phyloP scores from a whole-genome alignment of 2,113 vertebrate genomes.

The Nymphicus hollandicus region DNA sequence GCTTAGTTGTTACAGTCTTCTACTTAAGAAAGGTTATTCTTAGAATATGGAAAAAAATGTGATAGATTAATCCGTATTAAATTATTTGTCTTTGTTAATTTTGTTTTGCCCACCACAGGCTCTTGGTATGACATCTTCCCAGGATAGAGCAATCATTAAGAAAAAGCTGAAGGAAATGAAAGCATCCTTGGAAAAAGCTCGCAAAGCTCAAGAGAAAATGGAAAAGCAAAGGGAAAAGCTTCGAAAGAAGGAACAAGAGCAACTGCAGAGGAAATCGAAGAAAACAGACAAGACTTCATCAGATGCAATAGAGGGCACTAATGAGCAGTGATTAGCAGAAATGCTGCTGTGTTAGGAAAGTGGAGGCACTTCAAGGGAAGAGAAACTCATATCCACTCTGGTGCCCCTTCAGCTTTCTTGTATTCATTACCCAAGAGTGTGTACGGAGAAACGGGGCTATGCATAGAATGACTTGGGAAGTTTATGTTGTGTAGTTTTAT shows the following conservation, averaged over 20 bases:
- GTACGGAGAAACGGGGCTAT: neutral
- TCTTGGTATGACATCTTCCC: constrained; percentile 86
- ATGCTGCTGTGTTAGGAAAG: neutral
- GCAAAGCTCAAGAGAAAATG: constrained; percentile 87
- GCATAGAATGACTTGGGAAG: constrained; percentile 14
- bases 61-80: neutral
- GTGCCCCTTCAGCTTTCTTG: constrained; percentile 15
- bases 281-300: constrained; percentile 57
- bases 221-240: constrained; percentile 89
- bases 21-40: neutral
- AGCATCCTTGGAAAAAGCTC: constrained; percentile 85
- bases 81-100: neutral
- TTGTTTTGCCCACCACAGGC: constrained; percentile 69
- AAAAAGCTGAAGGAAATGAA: constrained; percentile 95
- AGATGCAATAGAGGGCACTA: constrained; percentile 55
- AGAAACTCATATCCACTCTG: neutral
- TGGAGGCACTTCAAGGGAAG: neutral
- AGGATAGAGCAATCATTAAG: constrained; percentile 89
- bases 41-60: neutral
- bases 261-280: constrained; percentile 77
- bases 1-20: neutral
- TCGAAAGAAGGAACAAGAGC: constrained; percentile 82
- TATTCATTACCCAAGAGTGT: neutral
- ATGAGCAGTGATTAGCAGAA: constrained; percentile 59
- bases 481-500: constrained; percentile 24